Evolutionary conservation across 2,113 vertebrate genomes (phyloP).

Genomic region (Malurus elegans): DNA sequence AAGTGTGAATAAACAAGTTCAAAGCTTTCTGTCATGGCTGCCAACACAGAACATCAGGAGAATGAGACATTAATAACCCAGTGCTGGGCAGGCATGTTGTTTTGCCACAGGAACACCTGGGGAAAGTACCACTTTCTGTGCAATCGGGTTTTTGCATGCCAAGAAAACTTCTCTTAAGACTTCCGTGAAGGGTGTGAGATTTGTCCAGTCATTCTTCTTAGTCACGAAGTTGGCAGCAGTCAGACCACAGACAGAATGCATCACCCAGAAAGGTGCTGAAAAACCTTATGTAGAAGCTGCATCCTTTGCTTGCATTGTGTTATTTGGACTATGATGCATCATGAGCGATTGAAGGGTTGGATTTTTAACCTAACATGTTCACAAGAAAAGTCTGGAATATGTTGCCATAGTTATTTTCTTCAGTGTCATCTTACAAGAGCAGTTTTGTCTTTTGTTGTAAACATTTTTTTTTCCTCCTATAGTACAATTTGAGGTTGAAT

Average conservation of each 20-base stretch:
- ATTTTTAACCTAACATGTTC: not conserved
- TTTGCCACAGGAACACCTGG: slow-evolving; percentile 60
- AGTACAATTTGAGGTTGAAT: not conserved
- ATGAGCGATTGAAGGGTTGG: not conserved
- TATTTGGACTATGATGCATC: slow-evolving; percentile 42
- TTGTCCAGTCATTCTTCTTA: slow-evolving; percentile 33
- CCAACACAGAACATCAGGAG: slow-evolving; percentile 49
- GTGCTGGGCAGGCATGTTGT: slow-evolving; percentile 53
- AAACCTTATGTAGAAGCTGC: not conserved
- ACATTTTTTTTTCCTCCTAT: not conserved
- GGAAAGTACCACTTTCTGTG: slow-evolving; percentile 50
- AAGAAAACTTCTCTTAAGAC: not conserved
- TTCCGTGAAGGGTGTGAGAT: not conserved
- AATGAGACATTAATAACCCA: slow-evolving; percentile 71
- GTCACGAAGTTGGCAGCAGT: slow-evolving; percentile 41
- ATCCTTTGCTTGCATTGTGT: not conserved
- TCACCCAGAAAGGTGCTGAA: not conserved
- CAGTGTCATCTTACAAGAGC: not conserved
- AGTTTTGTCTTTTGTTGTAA: not conserved
- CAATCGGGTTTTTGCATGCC: not conserved
- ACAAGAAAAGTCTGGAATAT: not conserved
- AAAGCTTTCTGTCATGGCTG: slow-evolving; percentile 72
- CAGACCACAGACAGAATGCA: not conserved
- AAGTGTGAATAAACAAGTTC: slow-evolving; percentile 84
- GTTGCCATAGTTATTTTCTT: not conserved